Base-by-base conservation (phyloP, 1,140 invertebrate genomes). In the Brachionus manjavacas region DNA sequence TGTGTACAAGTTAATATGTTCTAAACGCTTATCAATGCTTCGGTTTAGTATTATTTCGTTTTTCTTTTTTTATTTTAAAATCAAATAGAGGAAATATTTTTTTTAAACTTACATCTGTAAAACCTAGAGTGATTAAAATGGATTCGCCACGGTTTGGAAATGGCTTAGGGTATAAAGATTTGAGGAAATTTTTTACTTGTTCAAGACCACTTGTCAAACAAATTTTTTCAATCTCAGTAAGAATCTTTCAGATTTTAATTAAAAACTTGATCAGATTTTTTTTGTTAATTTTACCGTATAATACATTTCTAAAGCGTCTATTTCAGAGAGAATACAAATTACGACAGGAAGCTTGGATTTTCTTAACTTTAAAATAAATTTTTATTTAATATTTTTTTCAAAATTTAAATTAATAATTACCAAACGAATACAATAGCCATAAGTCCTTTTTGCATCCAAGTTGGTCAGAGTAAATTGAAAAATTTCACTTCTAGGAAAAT, bases 381-480 rank as follows among this genome's bases (percentile, higher is more conserved):
- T 55, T 46, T 12, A 55, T 23, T 35, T 11, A 35, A 60, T 20
- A 64, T 41, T 23, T 64, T 81, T 68, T 12, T 35, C 16, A 60
- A 39, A 60, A 35, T 41, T 74, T 25, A 35, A 35, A 35, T 52
- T 25, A 14, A n/a, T 3, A 79, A 20, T 20, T 60, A 80, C 78
- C 25, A 81, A 39, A 35, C 79, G 49, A 64, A 81, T 81, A 70
- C 81, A 83, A 46, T 83, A 83, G 6, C 81, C 81, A 72, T 70
- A 83, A 23, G 60, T 68, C 43, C 81, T 46, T 55, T 16, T 70
- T 23, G 60, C 81, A 12, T 83, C 60, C 6, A 70, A 46, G 64
- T 83, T 83, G n/a, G 81, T 83, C 23, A 83, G 39, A n/a, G 64
- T 83, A 28, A 83, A 83, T 28, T 60, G 64, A 55, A 83, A 83